Conservation (phyloP, 2,797 vertebrate species). For the Falco columbarius region DNA sequence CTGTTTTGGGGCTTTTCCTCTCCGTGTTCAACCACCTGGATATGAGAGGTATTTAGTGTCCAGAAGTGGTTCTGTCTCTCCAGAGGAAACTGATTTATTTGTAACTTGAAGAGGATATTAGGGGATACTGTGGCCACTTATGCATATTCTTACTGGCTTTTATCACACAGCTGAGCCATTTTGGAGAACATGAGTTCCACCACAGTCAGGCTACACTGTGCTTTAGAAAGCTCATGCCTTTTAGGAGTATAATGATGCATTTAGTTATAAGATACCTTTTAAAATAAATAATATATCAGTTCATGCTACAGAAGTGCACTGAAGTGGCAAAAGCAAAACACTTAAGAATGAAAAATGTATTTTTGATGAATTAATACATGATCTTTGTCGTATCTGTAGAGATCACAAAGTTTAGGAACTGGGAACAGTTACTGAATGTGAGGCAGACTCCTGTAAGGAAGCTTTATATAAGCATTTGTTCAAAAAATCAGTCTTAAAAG, state of each 20-base stretch:
- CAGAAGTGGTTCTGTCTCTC: neutral
- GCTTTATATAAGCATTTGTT: neutral
- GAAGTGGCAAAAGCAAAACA: neutral
- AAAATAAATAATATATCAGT: neutral
- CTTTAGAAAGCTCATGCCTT: neutral
- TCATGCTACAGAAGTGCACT: neutral
- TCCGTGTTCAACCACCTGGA: accelerated
- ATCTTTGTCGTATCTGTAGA: neutral
- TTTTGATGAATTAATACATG: neutral
- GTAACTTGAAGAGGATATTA: neutral
- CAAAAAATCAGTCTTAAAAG: neutral
- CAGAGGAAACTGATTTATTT: neutral
- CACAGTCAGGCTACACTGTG: neutral
- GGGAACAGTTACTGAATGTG: neutral
- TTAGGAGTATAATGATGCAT: neutral
- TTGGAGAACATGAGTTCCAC: neutral
- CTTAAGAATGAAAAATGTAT: neutral
- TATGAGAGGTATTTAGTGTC: neutral
- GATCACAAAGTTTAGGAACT: neutral
- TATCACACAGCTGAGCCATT: neutral
- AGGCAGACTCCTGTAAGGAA: neutral
- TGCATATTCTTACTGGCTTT: neutral
- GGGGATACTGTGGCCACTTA: neutral
- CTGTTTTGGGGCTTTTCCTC: neutral
- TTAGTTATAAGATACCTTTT: neutral